Evolutionary conservation across 1,140 invertebrate genomes (phyloP), one percentile per base, ranked within the genome.

Genomic region (Ditylenchus dipsaci): DNA sequence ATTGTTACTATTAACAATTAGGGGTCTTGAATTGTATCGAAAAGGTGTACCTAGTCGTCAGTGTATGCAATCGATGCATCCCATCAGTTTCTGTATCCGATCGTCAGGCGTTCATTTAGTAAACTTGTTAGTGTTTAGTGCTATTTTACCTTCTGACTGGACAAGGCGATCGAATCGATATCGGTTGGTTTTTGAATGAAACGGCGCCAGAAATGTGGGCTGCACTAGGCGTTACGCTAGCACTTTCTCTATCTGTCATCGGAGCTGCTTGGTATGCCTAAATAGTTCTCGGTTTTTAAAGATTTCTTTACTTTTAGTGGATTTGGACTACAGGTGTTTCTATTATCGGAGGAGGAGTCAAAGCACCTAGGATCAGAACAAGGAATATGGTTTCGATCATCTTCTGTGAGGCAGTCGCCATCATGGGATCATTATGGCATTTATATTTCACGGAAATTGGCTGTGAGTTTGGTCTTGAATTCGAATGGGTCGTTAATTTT

Each of bases 381-480:
- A 98, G 98, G 86, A 99, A 99, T 86, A 88, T 99, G 76, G 95
- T 99, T 79, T 96, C 93, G 62, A 94, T 97, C 81, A 97, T 97
- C 84, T 97, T 97, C 87, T 97, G 94, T 84, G 94, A 97, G 86
- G 94, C 94, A 77, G 94, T 97, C 0, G 94, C 94, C 63, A 97
- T 97, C 97, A 97, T 84, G 94, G 94, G n/a, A 88, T 97, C 23
- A 97, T 97, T 81, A 94, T 94, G 79, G 93, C 93, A 29, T 96
- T 97, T 82, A 92, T 97, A 30, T 87, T 97, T 45, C 91, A 90
- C 62, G 92, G 91, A 87, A 89, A 81, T 84, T 93, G 70, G 89
- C 89, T 71, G 87, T 88, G 81, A 81, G 83, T 71, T 59, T 59
- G 38, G 70, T 38, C 33, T 3, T 38, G 33, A 3, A 38, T 38